A percentile compares a stretch with the other conserved stretches of the same genome.
Evolutionary conservation across 35 echinoderm and acorn worm genomes (phyloP).

Genomic region (Patiria miniata): DNA sequence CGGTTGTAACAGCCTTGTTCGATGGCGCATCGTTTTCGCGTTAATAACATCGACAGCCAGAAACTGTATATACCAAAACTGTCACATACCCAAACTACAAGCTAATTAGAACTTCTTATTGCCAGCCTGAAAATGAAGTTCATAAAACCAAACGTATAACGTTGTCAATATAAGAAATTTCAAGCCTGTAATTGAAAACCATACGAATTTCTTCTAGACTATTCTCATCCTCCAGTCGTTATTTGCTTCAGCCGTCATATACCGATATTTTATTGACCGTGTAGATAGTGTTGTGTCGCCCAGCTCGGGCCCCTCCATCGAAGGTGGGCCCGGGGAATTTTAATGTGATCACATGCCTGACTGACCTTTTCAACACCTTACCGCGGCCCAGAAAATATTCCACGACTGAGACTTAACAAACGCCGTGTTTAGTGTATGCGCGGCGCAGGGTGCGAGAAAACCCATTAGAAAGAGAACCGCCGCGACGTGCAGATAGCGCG

Average conservation of each 20-base stretch:
- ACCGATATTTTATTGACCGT: neutral
- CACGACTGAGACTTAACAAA: constrained; percentile 17
- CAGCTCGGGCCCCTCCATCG: neutral
- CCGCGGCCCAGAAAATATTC: constrained; percentile 22
- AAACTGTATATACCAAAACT: too few relatives aligned
- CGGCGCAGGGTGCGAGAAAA: constrained; percentile 8
- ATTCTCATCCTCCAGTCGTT: neutral
- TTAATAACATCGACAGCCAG: too few relatives aligned
- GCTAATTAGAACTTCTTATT: neutral
- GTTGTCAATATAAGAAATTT: neutral
- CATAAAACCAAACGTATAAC: too few relatives aligned
- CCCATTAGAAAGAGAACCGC: neutral
- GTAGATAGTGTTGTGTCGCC: neutral
- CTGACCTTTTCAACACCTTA: constrained; percentile 30
- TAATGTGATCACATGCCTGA: constrained; percentile 28
- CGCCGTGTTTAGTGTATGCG: constrained; percentile 1
- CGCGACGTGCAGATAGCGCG: constrained; percentile 1
- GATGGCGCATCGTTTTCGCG: too few relatives aligned
- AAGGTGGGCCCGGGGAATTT: constrained; percentile 29
- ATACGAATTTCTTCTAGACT: neutral
- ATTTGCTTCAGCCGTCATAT: neutral
- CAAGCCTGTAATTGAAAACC: neutral
- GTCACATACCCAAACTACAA: too few relatives aligned
- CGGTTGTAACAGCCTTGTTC: too few relatives aligned
- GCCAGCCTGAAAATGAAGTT: neutral